Evolutionary conservation across 2,113 vertebrate species (phyloP).

Genomic region (Struthidea cinerea): DNA sequence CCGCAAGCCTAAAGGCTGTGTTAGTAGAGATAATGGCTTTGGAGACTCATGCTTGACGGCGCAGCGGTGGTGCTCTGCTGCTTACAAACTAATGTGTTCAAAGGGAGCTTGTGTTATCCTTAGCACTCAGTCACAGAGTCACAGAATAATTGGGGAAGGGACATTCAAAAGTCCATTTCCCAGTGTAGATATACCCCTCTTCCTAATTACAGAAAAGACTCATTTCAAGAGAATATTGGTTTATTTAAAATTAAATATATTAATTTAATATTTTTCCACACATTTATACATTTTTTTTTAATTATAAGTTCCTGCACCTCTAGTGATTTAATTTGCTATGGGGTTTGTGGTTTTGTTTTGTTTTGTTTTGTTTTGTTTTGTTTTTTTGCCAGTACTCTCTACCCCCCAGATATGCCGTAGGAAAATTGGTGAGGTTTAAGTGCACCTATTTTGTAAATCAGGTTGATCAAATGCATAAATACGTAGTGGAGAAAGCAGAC

Average conservation of each 20-base stretch:
- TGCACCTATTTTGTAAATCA: background rate
- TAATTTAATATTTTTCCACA: background rate
- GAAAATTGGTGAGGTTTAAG: background rate
- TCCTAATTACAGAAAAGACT: background rate
- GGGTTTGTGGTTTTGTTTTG: background rate
- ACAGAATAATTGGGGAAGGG: background rate
- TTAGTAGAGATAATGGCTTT: background rate
- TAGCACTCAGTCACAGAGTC: background rate
- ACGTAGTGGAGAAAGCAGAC: background rate
- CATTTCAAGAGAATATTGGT: background rate
- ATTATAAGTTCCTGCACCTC: background rate
- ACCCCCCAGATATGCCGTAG: background rate
- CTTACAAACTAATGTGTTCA: accelerated
- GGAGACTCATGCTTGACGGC: background rate
- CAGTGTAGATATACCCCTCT: background rate
- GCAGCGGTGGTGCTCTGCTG: background rate
- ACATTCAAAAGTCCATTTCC: background rate
- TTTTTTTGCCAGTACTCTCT: background rate
- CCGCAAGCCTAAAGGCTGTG: background rate
- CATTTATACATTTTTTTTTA: background rate
- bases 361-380: background rate
- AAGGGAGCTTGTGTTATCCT: background rate
- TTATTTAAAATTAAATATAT: background rate
- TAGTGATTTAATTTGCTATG: background rate
- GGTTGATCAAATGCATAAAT: background rate